Evolutionary conservation across 2,113 vertebrate species (phyloP), one percentile per base, ranked within the genome.

Genomic region (Leiothrix lutea): DNA sequence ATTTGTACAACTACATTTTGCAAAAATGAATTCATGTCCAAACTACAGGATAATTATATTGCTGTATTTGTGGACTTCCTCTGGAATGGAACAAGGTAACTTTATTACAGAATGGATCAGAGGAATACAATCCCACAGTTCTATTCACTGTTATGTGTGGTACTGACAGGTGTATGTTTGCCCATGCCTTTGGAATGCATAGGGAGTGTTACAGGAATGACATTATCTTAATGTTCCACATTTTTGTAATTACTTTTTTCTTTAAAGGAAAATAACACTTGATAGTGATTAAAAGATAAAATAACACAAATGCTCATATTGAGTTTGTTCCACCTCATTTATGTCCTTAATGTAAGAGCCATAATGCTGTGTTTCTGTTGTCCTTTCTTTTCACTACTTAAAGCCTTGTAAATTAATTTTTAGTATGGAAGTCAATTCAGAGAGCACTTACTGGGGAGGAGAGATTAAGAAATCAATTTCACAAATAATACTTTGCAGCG

Each of bases 381-480:
- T 70, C 23, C 6, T 67, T 36, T 79, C 61, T 72, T 65, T 67
- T 23, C 16, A 21, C 9, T 48, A 11, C 62, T 86, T 88, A 82
- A 86, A 93, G 24, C 22, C 26, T n/a, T 81, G 22, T 71, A 75
- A 93, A 92, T 93, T 80, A 90, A 60, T 80, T 93, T 92, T 90
- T 66, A 62, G 24, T 48, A 10, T 20, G 2, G 53, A 86, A 80
- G 60, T 64, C 29, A 81, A 45, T 95, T 86, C n/a, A 48, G 64
- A 93, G 71, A 86, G 29, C n/a, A 48, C 35, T 92, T 92, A 44
- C 64, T 88, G 72, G 29, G 42, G 36, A 90, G 80, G 56, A 85
- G 53, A 81, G 91, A 72, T 87, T 75, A 86, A 78, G 73, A 80
- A 84, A 94, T 74, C 69, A 82, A 47, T 93, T 90, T 85, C 48